A percentile compares a stretch with the other conserved stretches of the same genome.
phyloP scores from a whole-genome alignment of 2,888 invertebrate species.

The Acanthoscelides obtectus region DNA sequence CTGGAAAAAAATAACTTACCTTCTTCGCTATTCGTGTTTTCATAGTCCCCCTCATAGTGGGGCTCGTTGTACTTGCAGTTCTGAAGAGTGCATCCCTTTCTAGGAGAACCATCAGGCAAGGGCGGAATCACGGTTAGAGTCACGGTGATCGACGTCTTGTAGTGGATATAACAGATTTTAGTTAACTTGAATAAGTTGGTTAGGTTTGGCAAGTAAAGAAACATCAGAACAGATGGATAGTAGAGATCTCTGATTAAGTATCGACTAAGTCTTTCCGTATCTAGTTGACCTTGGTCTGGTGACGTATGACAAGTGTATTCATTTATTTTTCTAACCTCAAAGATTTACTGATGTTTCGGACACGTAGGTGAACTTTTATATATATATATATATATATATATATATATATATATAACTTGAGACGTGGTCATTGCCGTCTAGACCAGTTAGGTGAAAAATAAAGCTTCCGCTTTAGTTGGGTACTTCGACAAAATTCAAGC shows the following conservation, averaged over 20 bases:
- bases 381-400: too few species aligned
- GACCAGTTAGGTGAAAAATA: too few species aligned
- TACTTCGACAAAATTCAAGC: too few species aligned
- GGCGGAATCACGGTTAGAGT: conserved; percentile 80
- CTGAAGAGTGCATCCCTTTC: conserved; percentile 62
- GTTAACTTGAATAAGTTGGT: background rate
- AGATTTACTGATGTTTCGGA: too few species aligned
- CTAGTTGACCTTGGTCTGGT: too few species aligned
- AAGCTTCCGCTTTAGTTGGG: too few species aligned
- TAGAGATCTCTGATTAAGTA: background rate
- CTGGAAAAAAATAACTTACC: conserved; percentile 2
- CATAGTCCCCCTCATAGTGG: conserved; percentile 63
- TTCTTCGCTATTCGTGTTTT: conserved; percentile 51
- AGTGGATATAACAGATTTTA: background rate
- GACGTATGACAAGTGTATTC: too few species aligned
- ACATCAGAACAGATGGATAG: background rate
- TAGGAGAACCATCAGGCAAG: conserved; percentile 60
- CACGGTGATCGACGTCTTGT: conserved; percentile 77
- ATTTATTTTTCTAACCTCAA: too few species aligned
- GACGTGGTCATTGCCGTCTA: too few species aligned
- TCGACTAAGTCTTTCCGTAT: background rate
- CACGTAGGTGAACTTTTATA: too few species aligned
- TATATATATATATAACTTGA: too few species aligned
- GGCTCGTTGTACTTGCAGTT: conserved; percentile 60
- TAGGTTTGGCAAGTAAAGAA: background rate